Base-by-base conservation (phyloP, 2,113 vertebrate species). In the Alosa alosa region DNA sequence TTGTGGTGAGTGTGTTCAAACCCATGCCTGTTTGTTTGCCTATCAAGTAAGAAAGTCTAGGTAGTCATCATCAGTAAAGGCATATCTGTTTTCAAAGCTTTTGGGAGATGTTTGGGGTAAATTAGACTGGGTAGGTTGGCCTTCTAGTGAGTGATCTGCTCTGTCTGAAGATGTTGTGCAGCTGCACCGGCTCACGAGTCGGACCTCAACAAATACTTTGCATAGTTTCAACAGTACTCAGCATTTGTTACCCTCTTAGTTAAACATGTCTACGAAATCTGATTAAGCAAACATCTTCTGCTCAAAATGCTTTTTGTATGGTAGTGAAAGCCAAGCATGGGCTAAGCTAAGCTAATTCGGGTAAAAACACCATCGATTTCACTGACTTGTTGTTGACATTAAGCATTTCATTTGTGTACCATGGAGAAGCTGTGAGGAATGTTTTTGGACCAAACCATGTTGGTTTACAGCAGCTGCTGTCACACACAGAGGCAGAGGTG, bases 1-100 rank as follows among this genome's bases (percentile, higher is more conserved):
- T 94, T 36, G 88, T 94, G 93, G 98, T 99, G 94, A 94, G 97
- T 93, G 86, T 85, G 6, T 72, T 87, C 1, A 31, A 78, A 78
- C 13, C 31, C 31, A 78, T 39, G 64, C 64, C 64, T 72, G 25
- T 13, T 78, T 10, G 31, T 36, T 5, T 5, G 72, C 36, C 25
- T n/a, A 31, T 68, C 7, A n/a, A 68, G 64, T 31, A 68, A 31
- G 64, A 10, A 68, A 68, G n/a, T 11, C 64, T 3, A 15, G 47
- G 64, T 68, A 25, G 64, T 68, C n/a, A 25, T n/a, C n/a, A 68
- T 44, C 41, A 68, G 52, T 31, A 47, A 7, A 50, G 8, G 36
- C 9, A 20, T 41, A 57, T 36, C 39, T 22, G 7, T 52, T 50
- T 84, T 50, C 13, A 49, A 84, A 41, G 22, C 2, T 68, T 68